Evolutionary conservation across 2,888 invertebrate genomes (phyloP).

Genomic region (Ochropacha duplaris): DNA sequence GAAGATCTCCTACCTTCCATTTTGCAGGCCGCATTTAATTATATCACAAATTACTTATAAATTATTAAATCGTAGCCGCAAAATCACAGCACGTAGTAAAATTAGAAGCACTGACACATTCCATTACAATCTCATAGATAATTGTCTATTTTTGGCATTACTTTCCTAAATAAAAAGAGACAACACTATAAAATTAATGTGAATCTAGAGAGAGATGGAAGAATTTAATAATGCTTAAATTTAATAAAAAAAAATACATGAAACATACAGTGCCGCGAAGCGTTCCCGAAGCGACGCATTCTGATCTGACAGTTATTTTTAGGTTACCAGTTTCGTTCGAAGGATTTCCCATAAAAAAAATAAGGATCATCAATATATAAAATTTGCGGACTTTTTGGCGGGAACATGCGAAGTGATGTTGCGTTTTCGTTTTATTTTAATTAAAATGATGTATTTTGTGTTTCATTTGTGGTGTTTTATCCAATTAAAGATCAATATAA

Average conservation of each 20-base stretch:
- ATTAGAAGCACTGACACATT: background rate
- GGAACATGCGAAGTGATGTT: too few relatives aligned
- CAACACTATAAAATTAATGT: background rate
- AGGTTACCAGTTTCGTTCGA: too few relatives aligned
- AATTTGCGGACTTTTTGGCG: too few relatives aligned
- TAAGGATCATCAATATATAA: too few relatives aligned
- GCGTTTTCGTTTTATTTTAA: too few relatives aligned
- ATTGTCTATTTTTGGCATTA: background rate
- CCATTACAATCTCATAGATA: background rate
- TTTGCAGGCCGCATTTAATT: constrained; percentile 13
- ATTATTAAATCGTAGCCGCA: background rate
- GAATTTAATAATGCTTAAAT: background rate
- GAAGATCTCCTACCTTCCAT: constrained; percentile 44
- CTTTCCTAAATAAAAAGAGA: background rate
- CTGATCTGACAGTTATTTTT: too few relatives aligned
- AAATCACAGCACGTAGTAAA: background rate
- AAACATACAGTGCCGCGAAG: background rate
- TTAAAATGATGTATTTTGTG: too few relatives aligned
- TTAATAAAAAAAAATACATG: background rate
- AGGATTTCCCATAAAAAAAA: too few relatives aligned
- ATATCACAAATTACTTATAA: background rate
- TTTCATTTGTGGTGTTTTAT: too few relatives aligned
- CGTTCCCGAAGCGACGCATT: too few relatives aligned
- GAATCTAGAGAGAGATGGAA: background rate
- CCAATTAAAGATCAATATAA: too few relatives aligned